Base-by-base conservation (phyloP, 2,113 vertebrate species). In the Thamnaconus septentrionalis region DNA sequence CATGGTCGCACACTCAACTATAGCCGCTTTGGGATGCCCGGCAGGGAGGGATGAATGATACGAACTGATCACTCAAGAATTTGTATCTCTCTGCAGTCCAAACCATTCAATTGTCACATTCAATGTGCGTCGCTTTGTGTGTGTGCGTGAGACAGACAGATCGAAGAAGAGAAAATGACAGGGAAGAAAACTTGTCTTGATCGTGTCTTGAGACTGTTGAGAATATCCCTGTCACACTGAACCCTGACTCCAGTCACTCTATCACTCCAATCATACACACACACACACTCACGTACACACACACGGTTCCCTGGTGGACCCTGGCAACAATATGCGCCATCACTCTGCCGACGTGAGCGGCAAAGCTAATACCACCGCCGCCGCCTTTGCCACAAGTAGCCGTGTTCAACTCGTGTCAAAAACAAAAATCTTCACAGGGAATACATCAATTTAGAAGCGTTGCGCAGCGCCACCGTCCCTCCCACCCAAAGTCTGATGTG, bases 251-350 rank as follows among this genome's bases (percentile, higher is more conserved):
- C 44, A 51, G 50, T 10, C 58, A n/a, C 41, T 66, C 45, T 9
- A 61, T 31, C 18, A 31, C 18, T 31, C 18, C 18, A 31, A 31
- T 31, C 18, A 31, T 31, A 31, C 18, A 31, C 18, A 31, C 18
- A 31, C 18, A 31, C 18, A 31, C 18, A 31, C 18, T 4, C 51
- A 58, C 7, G 61, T 43, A 46, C 45, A 46, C 8, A 46, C 45
- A 46, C 45, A 46, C 45, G 8, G 64, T 52, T 75, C 61, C 40
- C 61, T 61, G 70, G 76, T 74, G 71, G 69, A 63, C 57, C 12
- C 53, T 63, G 64, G 71, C 66, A 71, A 62, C 71, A 68, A 73
- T 49, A 50, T 50, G 66, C 71, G 82, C 79, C 76, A 73, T 85
- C 69, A 59, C 66, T 70, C 71, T 84, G 85, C 81, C 31, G 49